Evolutionary conservation across 92 coral and sea anemone genomes (phyloP).

Genomic region (Umimayanthus chanpuru): DNA sequence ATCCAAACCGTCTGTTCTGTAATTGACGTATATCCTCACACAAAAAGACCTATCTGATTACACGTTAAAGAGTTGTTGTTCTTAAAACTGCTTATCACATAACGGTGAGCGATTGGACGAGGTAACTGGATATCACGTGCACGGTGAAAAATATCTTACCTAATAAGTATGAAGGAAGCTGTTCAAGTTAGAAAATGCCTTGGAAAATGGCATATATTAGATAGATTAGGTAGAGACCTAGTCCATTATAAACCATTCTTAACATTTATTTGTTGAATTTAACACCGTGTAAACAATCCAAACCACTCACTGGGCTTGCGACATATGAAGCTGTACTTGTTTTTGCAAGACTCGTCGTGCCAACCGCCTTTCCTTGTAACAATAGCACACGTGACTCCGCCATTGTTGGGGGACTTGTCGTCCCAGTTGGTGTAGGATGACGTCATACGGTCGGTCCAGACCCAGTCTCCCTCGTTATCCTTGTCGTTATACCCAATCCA

Average conservation of each 20-base stretch:
- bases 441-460: conserved; percentile 93
- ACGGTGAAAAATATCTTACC: too few relatives aligned
- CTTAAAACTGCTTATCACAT: not conserved
- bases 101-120: not conserved
- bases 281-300: too few relatives aligned
- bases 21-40: not conserved
- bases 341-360: conserved; percentile 96
- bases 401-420: conserved; percentile 97
- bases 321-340: conserved; percentile 81
- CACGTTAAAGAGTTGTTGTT: not conserved
- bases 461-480: conserved; percentile 99
- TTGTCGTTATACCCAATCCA: conserved; percentile 99
- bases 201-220: not conserved
- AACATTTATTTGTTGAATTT: not conserved
- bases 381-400: conserved; percentile 96
- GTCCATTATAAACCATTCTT: not conserved
- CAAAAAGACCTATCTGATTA: not conserved
- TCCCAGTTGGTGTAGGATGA: conserved; percentile 99
- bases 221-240: too few relatives aligned
- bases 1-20: not conserved
- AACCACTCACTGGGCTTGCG: conserved; percentile 83
- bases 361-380: conserved; percentile 87
- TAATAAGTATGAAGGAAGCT: too few relatives aligned
- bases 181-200: not conserved
- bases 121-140: not conserved